phyloP scores from a whole-genome alignment of 2,888 invertebrate genomes.

The Odontothrips loti region DNA sequence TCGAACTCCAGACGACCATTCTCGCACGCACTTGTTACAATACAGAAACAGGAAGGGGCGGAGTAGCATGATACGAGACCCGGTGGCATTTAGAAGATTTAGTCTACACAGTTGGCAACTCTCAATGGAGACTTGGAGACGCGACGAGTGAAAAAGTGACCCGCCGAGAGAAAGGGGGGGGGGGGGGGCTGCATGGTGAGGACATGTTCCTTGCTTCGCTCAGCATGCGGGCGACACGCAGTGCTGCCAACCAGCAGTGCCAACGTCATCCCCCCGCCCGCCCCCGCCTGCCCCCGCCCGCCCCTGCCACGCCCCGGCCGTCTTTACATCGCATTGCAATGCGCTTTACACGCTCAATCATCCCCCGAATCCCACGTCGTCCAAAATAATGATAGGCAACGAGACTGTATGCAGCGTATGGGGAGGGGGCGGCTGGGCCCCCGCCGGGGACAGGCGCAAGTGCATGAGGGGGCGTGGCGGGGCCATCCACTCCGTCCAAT shows the following conservation, averaged over 20 bases:
- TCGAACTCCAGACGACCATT: no score
- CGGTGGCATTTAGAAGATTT: slow-evolving; percentile 15
- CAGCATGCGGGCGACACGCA: slow-evolving; percentile 15
- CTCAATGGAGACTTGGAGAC: neutral
- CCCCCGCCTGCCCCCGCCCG: neutral
- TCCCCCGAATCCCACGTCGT: slow-evolving; percentile 10
- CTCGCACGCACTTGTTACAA: no score
- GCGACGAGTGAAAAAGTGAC: slow-evolving; percentile 12
- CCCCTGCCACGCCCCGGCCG: neutral
- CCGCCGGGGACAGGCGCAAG: neutral
- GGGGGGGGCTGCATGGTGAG: neutral
- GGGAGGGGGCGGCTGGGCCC: no score
- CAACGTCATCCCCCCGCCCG: neutral
- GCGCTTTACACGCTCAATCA: slow-evolving; percentile 7
- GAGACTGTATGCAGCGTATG: neutral
- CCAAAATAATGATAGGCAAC: slow-evolving; percentile 8
- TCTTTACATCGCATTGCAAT: slow-evolving; percentile 17
- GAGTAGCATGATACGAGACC: neutral
- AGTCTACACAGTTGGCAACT: slow-evolving; percentile 22
- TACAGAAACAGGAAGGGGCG: neutral
- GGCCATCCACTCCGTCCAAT: neutral
- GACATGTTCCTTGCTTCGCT: slow-evolving; percentile 12
- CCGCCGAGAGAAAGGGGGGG: neutral
- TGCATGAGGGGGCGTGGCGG: no score
- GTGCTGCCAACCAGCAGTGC: neutral